These are phyloP conservation scores for Tapirus indicus DNA, from an alignment of 2,797 vertebrate genomes.

Conservation along the genomic window DNA sequence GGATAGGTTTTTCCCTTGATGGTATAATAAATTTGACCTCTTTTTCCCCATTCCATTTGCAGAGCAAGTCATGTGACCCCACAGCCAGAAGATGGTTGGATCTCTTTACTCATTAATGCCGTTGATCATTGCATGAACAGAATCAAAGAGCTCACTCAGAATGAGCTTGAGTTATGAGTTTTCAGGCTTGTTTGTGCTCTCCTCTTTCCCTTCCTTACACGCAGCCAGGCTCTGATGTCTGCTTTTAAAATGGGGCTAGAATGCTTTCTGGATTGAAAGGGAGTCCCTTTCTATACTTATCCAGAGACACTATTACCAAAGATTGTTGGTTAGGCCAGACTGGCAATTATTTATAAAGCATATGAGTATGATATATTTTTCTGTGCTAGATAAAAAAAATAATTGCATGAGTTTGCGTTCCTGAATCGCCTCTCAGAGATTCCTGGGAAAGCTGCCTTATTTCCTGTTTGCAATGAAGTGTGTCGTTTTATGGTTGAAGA, in stretches of 20 bases:
- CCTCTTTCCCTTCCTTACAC: background rate
- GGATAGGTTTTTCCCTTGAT: background rate
- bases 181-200: background rate
- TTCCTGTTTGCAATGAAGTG: constrained; percentile 52
- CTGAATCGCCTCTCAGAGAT: constrained; percentile 15
- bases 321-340: constrained; percentile 4
- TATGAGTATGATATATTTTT: constrained; percentile 51
- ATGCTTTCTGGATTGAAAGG: constrained; percentile 65
- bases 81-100: constrained; percentile 93
- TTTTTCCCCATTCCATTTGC: constrained; percentile 73
- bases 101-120: constrained; percentile 93
- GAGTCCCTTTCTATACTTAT: background rate
- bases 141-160: constrained; percentile 91
- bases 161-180: constrained; percentile 87
- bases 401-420: constrained; percentile 43
- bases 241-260: constrained; percentile 67
- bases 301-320: background rate
- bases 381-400: constrained; percentile 47
- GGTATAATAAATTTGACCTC: constrained; percentile 11
- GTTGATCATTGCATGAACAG: constrained; percentile 95
- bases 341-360: constrained; percentile 64
- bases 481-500: constrained; percentile 58
- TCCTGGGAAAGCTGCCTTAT: constrained; percentile 45
- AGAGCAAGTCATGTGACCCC: constrained; percentile 94
- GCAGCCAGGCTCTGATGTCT: constrained; percentile 43